phyloP scores from a whole-genome alignment of 2,797 vertebrate species.

The Peromyscus attwateri region DNA sequence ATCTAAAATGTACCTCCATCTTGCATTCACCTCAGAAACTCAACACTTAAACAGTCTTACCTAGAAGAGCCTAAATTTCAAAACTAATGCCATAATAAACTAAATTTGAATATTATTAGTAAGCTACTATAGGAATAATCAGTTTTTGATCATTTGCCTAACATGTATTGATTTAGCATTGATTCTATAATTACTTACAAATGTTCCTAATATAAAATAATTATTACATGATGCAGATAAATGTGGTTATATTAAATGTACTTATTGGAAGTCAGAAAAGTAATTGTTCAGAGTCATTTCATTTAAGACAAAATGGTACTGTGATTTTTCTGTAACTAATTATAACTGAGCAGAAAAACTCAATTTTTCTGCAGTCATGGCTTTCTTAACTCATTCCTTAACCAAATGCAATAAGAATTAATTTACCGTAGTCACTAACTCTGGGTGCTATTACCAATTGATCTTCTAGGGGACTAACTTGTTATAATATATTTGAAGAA shows the following conservation, averaged over 20 bases:
- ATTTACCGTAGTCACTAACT: constrained; percentile 20
- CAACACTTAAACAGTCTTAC: background rate
- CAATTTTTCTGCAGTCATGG: background rate
- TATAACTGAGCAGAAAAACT: background rate
- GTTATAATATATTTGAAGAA: background rate
- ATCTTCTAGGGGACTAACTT: background rate
- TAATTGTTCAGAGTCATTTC: constrained; percentile 30
- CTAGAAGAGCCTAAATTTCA: background rate
- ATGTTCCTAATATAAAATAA: constrained; percentile 52
- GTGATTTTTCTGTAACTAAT: background rate
- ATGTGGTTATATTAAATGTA: background rate
- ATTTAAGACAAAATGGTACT: constrained; percentile 2
- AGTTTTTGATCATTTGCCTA: background rate
- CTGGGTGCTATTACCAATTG: background rate
- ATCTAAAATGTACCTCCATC: background rate
- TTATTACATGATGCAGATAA: constrained; percentile 23
- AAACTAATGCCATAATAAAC: constrained; percentile 36
- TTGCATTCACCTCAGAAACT: constrained; percentile 12
- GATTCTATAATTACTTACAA: constrained; percentile 4
- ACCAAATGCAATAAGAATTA: constrained; percentile 15
- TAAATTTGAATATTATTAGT: constrained; percentile 62
- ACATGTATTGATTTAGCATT: constrained; percentile 56
- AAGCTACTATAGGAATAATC: background rate
- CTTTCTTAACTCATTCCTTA: background rate
- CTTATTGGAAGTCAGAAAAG: constrained; percentile 6